These are phyloP conservation scores for Cosmorhoe ocellata DNA, from an alignment of 2,888 invertebrate species.

Conservation along the genomic window DNA sequence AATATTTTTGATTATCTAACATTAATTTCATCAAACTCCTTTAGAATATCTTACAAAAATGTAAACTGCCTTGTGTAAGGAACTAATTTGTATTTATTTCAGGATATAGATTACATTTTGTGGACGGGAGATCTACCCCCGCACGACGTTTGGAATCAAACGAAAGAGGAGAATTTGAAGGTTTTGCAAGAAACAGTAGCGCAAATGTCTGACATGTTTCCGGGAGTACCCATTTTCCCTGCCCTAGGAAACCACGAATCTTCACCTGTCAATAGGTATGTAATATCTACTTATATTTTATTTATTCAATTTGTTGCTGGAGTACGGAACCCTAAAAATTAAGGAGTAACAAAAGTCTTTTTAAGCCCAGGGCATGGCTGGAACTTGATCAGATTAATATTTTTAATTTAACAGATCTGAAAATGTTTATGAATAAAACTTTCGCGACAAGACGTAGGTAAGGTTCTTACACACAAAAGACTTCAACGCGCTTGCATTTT, in stretches of 20 bases:
- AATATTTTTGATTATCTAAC: too few relatives aligned
- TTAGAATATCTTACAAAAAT: too few relatives aligned
- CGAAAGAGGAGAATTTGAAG: slow-evolving; percentile 92
- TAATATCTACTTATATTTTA: background rate
- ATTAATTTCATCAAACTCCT: too few relatives aligned
- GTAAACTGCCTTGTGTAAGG: background rate
- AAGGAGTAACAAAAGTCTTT: too few relatives aligned
- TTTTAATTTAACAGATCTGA: too few relatives aligned
- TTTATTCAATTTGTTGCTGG: background rate
- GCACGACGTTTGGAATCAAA: slow-evolving; percentile 98
- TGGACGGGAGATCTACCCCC: slow-evolving; percentile 99
- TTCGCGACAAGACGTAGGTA: too few relatives aligned
- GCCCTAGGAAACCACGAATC: slow-evolving; percentile 98
- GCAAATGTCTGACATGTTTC: slow-evolving; percentile 94
- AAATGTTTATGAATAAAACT: too few relatives aligned
- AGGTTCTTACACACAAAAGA: too few relatives aligned
- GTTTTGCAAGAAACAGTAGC: slow-evolving; percentile 92
- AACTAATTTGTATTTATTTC: slow-evolving; percentile 33
- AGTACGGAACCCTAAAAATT: too few relatives aligned
- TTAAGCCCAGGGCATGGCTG: too few relatives aligned
- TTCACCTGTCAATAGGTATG: slow-evolving; percentile 95
- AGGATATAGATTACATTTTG: slow-evolving; percentile 96
- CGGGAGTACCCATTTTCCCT: slow-evolving; percentile 95
- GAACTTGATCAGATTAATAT: too few relatives aligned
- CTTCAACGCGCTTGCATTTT: slow-evolving; percentile 5